Evolutionary conservation across 2,113 vertebrate genomes (phyloP).

Genomic region (Tauraco erythrolophus): DNA sequence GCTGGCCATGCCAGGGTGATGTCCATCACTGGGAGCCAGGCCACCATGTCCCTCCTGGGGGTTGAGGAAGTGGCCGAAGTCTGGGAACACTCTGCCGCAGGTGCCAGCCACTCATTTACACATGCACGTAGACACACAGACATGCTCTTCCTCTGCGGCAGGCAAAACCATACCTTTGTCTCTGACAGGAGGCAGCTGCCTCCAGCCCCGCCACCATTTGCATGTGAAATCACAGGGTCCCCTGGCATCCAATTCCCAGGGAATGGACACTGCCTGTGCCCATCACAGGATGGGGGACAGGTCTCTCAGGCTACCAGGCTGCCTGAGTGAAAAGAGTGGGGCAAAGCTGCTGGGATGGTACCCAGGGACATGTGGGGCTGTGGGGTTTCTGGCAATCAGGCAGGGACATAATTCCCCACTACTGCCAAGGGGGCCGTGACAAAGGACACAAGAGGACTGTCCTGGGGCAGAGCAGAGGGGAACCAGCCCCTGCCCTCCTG

Average conservation of each 20-base stretch:
- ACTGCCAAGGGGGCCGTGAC: not conserved
- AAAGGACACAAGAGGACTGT: not conserved
- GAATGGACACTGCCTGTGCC: not conserved
- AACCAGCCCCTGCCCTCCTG: not conserved
- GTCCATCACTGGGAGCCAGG: not conserved
- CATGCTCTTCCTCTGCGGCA: not conserved
- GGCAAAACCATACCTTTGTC: not conserved
- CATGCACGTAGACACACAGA: not conserved
- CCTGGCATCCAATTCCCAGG: not conserved
- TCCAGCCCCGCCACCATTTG: not conserved
- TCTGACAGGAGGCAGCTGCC: not conserved
- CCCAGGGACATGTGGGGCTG: not conserved
- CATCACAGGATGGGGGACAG: no score
- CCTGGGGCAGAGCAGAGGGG: not conserved
- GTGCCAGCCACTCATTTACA: not conserved
- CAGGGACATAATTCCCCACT: not conserved
- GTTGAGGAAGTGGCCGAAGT: not conserved
- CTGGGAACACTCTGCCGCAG: accelerated
- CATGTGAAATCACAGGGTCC: not conserved
- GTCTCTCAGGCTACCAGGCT: not conserved
- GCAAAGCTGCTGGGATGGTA: not conserved
- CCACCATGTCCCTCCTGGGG: not conserved
- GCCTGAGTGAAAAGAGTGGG: not conserved
- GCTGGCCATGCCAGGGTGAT: not conserved
- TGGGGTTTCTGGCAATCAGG: not conserved